phyloP scores from a whole-genome alignment of 2,797 vertebrate species.

The Halcyon smyrnensis region DNA sequence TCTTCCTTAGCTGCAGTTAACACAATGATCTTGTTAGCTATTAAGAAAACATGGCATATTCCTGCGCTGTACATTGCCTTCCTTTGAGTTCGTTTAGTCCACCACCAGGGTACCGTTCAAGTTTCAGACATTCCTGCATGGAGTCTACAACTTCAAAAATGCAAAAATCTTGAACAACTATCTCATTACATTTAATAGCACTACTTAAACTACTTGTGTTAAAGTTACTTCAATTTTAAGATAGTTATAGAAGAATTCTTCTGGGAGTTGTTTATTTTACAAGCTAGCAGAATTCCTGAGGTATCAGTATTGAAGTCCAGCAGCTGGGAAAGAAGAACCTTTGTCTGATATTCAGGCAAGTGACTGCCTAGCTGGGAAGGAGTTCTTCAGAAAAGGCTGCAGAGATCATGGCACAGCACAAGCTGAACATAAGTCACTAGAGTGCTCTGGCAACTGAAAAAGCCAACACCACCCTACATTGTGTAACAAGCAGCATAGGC shows the following conservation, averaged over 20 bases:
- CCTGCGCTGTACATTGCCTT: neutral
- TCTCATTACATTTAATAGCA: neutral
- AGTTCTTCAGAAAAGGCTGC: neutral
- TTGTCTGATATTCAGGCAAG: neutral
- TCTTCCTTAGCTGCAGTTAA: neutral
- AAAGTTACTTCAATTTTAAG: neutral
- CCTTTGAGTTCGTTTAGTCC: neutral
- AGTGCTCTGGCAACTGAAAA: neutral
- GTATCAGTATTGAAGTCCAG: neutral
- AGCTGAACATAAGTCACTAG: neutral
- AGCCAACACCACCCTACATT: neutral
- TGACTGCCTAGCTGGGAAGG: neutral
- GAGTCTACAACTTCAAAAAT: neutral
- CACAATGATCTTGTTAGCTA: neutral
- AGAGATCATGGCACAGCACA: neutral
- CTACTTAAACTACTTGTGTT: neutral
- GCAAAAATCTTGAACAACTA: neutral
- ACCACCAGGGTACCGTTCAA: neutral
- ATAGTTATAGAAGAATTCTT: neutral
- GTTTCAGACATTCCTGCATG: neutral
- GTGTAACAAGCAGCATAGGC: accelerated
- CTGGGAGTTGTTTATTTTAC: neutral
- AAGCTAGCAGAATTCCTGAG: neutral
- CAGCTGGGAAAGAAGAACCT: neutral
- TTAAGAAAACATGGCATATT: neutral